Conservation (phyloP, 2,888 invertebrate genomes). For the Automeris io region DNA sequence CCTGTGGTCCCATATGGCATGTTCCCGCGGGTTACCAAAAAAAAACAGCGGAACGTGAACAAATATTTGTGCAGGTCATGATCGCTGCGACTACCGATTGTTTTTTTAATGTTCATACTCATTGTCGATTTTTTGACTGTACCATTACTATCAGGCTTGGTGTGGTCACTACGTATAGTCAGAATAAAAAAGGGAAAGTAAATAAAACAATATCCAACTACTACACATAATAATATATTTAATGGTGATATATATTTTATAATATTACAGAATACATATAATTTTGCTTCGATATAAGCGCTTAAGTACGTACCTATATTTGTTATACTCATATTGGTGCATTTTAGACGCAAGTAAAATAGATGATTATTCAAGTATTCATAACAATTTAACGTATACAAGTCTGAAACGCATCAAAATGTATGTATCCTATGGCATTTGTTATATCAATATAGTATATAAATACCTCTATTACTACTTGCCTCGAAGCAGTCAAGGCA, state of each 20-base stretch:
- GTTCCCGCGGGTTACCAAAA: too few species aligned
- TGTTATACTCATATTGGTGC: slow-evolving; percentile 14
- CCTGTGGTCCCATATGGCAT: too few species aligned
- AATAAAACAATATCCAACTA: slow-evolving; percentile 41
- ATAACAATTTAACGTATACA: background rate
- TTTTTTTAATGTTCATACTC: too few species aligned
- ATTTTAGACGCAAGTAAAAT: slow-evolving; percentile 11
- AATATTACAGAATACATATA: slow-evolving; percentile 36
- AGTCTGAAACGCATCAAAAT: slow-evolving; percentile 4
- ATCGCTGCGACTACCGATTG: too few species aligned
- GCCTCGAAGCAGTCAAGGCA: slow-evolving; percentile 49
- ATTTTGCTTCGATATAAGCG: slow-evolving; percentile 17
- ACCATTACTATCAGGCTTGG: too few species aligned
- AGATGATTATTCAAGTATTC: background rate
- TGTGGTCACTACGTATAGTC: too few species aligned
- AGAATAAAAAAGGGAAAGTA: slow-evolving; percentile 8
- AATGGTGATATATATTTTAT: slow-evolving; percentile 40
- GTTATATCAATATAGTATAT: slow-evolving; percentile 8
- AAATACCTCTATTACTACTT: slow-evolving; percentile 19
- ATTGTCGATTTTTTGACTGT: too few species aligned
- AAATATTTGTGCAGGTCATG: too few species aligned
- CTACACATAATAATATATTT: slow-evolving; percentile 66
- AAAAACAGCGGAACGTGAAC: too few species aligned
- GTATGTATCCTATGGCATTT: background rate
- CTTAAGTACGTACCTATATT: slow-evolving; percentile 24